Evolutionary conservation across 2,888 invertebrate species (phyloP).

Genomic region (Tetragnatha montana): DNA sequence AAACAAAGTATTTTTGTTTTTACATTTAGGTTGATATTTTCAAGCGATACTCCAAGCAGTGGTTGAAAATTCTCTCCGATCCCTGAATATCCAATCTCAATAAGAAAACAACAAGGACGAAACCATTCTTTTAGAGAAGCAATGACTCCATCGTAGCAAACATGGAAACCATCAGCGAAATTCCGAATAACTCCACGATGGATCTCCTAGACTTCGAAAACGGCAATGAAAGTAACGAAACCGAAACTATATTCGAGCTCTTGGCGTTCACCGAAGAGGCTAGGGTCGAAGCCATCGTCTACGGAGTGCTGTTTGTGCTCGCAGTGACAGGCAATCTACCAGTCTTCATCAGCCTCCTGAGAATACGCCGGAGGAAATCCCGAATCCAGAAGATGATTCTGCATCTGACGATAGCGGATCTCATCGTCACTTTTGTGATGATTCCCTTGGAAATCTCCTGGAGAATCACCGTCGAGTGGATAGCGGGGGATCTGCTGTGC

Average conservation of each 20-base stretch:
- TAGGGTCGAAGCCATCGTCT: not conserved
- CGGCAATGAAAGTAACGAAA: constrained; percentile 9
- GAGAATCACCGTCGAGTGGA: constrained; percentile 85
- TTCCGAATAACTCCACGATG: not conserved
- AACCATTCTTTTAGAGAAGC: not conserved
- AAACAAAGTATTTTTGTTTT: no score
- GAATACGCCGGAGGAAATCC: constrained; percentile 82
- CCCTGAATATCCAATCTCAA: no score
- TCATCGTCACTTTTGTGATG: constrained; percentile 87
- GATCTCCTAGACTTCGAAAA: not conserved
- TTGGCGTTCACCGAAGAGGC: constrained; percentile 39
- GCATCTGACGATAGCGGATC: constrained; percentile 86
- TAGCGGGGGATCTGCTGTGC: constrained; percentile 85
- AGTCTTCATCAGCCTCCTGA: constrained; percentile 83
- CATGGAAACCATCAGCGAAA: not conserved
- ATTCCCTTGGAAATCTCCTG: constrained; percentile 81
- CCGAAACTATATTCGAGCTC: not conserved
- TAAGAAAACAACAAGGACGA: no score
- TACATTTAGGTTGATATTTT: no score
- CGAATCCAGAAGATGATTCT: constrained; percentile 86
- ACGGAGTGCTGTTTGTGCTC: constrained; percentile 82
- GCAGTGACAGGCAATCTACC: constrained; percentile 90
- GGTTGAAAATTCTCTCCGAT: no score
- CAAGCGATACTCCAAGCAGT: no score
- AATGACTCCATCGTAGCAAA: not conserved